A percentile compares a stretch with the other conserved stretches of the same genome.
phyloP scores from a whole-genome alignment of 2,797 vertebrate genomes.

The Staurois parvus region DNA sequence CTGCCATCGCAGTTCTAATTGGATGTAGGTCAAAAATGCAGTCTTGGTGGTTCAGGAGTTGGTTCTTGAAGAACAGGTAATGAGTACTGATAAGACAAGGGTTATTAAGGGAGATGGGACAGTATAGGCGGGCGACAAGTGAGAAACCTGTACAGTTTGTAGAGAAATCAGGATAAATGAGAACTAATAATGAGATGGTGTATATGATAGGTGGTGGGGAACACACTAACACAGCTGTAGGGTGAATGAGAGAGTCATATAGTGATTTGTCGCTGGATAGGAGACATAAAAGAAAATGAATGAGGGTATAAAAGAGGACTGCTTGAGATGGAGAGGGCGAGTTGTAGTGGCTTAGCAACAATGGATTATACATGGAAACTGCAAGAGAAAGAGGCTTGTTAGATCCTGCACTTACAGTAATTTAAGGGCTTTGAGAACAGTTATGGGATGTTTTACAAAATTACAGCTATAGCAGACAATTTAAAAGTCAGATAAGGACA shows the following conservation, averaged over 20 bases:
- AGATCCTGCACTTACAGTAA: neutral
- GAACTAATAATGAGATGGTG: slow-evolving; percentile 10
- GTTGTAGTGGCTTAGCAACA: neutral
- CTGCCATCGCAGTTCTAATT: slow-evolving; percentile 1
- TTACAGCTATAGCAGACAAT: neutral
- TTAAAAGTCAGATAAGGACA: neutral
- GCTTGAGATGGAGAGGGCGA: neutral
- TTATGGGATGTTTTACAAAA: neutral
- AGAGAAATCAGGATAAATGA: slow-evolving; percentile 1
- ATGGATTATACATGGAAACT: neutral
- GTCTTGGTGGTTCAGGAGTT: neutral
- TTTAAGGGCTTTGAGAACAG: neutral
- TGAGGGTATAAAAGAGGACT: neutral
- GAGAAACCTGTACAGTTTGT: neutral
- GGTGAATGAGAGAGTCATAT: neutral
- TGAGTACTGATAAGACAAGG: slow-evolving; percentile 15
- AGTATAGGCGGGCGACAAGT: neutral
- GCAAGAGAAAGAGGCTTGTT: neutral
- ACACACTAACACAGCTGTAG: neutral
- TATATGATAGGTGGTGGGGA: slow-evolving; percentile 5
- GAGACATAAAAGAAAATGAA: slow-evolving; percentile 5
- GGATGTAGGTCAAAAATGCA: neutral
- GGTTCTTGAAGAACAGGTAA: slow-evolving; percentile 16
- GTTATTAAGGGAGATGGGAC: neutral
- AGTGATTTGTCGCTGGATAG: slow-evolving; percentile 11